phyloP scores from a whole-genome alignment of 1,140 invertebrate genomes.

The Drosophila quadrilineata region DNA sequence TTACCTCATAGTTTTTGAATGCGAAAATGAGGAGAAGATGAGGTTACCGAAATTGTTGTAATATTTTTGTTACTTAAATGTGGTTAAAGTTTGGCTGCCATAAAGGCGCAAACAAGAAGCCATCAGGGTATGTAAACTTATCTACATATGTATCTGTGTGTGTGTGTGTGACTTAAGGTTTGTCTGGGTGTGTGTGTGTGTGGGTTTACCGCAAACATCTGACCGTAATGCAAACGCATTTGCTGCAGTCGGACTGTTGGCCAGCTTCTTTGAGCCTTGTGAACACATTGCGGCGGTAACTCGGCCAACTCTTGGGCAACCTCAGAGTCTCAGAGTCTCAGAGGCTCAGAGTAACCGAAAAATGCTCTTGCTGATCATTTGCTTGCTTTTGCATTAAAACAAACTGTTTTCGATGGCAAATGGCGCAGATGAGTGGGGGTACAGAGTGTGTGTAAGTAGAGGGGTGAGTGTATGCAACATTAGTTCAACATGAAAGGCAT shows the following conservation, averaged over 20 bases:
- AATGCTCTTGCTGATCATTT: conserved; percentile 53
- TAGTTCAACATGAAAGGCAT: conserved; percentile 47
- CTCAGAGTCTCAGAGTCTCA: too few species aligned
- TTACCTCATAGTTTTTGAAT: conserved; percentile 7
- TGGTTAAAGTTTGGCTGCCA: conserved; percentile 75
- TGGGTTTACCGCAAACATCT: conserved; percentile 63
- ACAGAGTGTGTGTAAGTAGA: not conserved
- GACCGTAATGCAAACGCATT: conserved; percentile 76
- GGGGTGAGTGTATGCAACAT: not conserved
- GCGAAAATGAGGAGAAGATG: conserved; percentile 6
- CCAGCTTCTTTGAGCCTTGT: conserved; percentile 22
- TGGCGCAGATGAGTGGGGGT: too few species aligned
- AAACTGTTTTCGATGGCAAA: too few species aligned
- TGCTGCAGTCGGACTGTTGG: conserved; percentile 35
- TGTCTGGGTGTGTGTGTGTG: conserved; percentile 18
- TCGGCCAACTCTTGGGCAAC: conserved; percentile 5
- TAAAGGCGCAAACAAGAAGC: conserved; percentile 70
- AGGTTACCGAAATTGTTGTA: conserved; percentile 67
- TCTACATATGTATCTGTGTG: conserved; percentile 13
- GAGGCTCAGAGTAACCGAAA: conserved; percentile 40
- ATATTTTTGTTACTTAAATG: conserved; percentile 78
- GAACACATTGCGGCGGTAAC: conserved; percentile 18
- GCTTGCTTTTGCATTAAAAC: conserved; percentile 33
- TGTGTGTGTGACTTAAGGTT: conserved; percentile 4
- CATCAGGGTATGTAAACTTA: conserved; percentile 7